A percentile compares a stretch with the other conserved stretches of the same genome.
Evolutionary conservation across 2,888 invertebrate species (phyloP).

Genomic region (Branchellion lobata): DNA sequence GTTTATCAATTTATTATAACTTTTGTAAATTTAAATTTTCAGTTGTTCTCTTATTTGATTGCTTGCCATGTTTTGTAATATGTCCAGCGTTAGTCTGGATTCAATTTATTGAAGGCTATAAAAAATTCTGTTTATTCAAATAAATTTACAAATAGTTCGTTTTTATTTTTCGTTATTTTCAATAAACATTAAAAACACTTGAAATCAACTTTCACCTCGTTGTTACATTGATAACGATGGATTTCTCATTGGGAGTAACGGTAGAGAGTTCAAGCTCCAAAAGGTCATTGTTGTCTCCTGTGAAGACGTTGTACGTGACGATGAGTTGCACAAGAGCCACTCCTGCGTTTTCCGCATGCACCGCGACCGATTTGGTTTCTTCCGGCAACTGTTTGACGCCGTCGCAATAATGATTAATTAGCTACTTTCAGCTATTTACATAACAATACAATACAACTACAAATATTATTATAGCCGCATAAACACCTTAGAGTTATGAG

Average conservation of each 20-base stretch:
- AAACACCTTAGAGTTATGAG: not conserved
- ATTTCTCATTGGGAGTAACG: not conserved
- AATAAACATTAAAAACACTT: no score
- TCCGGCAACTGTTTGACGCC: conserved; percentile 61
- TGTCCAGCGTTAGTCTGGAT: no score
- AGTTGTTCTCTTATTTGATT: no score
- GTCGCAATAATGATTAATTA: no score
- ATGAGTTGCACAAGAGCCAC: conserved; percentile 35
- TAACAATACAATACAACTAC: no score
- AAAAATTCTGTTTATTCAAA: no score
- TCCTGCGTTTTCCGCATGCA: conserved; percentile 52
- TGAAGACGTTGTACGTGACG: conserved; percentile 24
- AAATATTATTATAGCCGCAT: no score
- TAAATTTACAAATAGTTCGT: no score
- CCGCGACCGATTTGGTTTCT: conserved; percentile 56
- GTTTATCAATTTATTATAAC: no score
- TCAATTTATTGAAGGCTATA: no score
- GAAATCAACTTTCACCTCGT: not conserved
- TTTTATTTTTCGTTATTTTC: no score
- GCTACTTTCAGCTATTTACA: not conserved
- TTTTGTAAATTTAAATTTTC: conserved; percentile 3
- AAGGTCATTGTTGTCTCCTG: not conserved
- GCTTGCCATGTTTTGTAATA: no score
- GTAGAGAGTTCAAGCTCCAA: not conserved
- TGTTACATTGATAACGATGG: not conserved